A percentile compares a stretch with the other conserved stretches of the same genome.
phyloP scores from a whole-genome alignment of 2,113 vertebrate species.

The Gopherus flavomarginatus region DNA sequence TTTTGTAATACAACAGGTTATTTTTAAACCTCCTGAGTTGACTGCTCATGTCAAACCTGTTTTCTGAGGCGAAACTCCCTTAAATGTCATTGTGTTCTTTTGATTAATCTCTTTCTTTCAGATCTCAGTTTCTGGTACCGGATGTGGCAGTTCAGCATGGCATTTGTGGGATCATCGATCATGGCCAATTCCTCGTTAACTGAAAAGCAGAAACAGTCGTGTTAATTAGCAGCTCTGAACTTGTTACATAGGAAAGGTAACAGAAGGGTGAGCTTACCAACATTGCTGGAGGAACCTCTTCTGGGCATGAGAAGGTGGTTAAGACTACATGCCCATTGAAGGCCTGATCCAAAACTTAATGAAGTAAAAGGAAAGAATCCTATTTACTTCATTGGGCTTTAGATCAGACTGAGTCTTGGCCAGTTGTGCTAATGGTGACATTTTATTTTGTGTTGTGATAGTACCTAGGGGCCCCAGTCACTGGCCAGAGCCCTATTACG shows the following conservation, averaged over 20 bases:
- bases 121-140: conserved; percentile 2
- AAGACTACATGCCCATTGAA: neutral
- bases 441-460: neutral
- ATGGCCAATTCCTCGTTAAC: conserved; percentile 76
- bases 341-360: fast-evolving
- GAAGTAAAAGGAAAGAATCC: neutral
- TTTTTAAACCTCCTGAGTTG: neutral
- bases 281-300: neutral
- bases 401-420: neutral
- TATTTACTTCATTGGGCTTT: neutral
- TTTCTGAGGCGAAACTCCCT: neutral
- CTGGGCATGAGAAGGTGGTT: fast-evolving
- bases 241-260: neutral
- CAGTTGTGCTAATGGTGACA: neutral
- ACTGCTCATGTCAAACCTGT: neutral
- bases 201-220: conserved; percentile 65
- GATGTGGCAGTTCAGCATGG: neutral
- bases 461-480: fast-evolving
- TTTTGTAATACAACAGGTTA: neutral
- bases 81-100: conserved; percentile 7
- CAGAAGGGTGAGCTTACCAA: fast-evolving
- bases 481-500: fast-evolving
- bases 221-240: neutral
- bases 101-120: neutral
- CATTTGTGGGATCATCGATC: neutral